phyloP scores from a whole-genome alignment of 2,113 vertebrate species.

The Podilymbus podiceps region DNA sequence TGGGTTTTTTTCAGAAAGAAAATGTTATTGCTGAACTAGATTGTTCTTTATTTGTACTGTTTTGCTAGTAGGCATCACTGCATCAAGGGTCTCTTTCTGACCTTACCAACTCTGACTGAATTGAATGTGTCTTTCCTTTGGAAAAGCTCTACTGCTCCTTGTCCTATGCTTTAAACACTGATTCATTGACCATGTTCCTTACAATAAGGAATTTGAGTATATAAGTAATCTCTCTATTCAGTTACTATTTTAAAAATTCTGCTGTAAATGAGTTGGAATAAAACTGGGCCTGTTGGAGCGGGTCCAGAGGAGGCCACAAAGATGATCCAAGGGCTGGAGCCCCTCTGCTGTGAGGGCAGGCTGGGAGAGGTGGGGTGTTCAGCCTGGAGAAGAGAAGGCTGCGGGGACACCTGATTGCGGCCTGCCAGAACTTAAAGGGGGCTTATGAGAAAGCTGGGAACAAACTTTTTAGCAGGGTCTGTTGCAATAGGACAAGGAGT shows the following conservation, averaged over 20 bases:
- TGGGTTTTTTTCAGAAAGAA: not conserved
- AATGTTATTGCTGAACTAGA: not conserved
- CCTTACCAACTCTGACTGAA: not conserved
- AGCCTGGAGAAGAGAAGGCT: too few relatives aligned
- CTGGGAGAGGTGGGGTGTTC: too few relatives aligned
- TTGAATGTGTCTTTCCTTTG: not conserved
- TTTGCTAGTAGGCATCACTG: not conserved
- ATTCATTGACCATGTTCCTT: not conserved
- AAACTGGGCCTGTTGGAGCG: not conserved
- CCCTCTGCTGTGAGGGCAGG: too few relatives aligned
- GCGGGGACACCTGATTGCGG: too few relatives aligned
- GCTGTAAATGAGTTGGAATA: not conserved
- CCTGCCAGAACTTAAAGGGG: too few relatives aligned
- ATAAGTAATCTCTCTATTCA: not conserved
- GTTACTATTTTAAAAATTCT: not conserved
- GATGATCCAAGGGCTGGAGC: too few relatives aligned
- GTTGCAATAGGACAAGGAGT: too few relatives aligned
- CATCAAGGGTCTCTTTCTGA: not conserved
- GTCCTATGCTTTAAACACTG: not conserved
- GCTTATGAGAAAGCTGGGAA: too few relatives aligned
- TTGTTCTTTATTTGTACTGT: not conserved
- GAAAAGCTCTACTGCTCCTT: not conserved
- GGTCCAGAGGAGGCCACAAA: too few relatives aligned
- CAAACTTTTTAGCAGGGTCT: too few relatives aligned
- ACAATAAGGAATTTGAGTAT: not conserved